These are phyloP conservation scores for Pseudopodoces humilis DNA, from an alignment of 2,113 vertebrate genomes.

Conservation along the genomic window DNA sequence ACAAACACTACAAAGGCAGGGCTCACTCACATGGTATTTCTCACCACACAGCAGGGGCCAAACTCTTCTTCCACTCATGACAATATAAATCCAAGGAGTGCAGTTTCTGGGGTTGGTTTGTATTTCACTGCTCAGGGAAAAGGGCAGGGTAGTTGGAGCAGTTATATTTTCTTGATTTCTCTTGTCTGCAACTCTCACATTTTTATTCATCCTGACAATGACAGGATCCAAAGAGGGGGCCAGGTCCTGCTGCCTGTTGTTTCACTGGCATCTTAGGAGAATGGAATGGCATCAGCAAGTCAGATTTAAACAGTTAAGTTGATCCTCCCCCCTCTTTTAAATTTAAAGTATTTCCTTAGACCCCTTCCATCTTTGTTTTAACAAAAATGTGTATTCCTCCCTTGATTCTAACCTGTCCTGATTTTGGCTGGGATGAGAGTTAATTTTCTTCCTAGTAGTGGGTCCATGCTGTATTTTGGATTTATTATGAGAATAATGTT, in stretches of 20 bases:
- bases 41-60: neutral
- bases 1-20: neutral
- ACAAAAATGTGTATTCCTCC: neutral
- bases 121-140: neutral
- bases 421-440: neutral
- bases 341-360: neutral
- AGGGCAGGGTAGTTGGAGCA: neutral
- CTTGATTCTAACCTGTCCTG: neutral
- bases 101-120: neutral
- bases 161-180: neutral
- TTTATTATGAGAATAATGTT: neutral
- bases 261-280: neutral
- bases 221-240: neutral
- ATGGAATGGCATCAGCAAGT: neutral
- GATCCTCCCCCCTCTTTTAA: neutral
- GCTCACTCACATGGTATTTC: rapidly evolving
- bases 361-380: neutral
- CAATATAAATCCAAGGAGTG: neutral
- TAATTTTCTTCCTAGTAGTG: neutral
- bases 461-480: neutral
- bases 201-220: neutral
- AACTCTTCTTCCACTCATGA: neutral
- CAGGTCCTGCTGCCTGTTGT: neutral
- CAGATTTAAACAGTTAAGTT: neutral
- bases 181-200: neutral